Conservation (phyloP, 2,888 invertebrate genomes). For the Nemotelus nigrinus region DNA sequence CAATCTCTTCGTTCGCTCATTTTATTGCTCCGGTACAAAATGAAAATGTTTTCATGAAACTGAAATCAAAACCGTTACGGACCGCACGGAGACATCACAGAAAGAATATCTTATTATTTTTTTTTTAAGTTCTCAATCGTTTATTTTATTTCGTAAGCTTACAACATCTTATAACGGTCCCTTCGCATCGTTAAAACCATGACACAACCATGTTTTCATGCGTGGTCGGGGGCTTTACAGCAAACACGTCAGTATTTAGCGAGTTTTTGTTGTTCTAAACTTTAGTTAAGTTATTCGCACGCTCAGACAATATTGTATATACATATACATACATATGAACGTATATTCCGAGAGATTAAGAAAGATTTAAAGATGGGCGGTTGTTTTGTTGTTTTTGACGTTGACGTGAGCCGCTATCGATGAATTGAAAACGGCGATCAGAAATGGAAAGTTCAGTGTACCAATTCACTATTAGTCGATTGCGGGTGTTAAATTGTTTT, state of each 20-base stretch:
- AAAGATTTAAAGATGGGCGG: not conserved
- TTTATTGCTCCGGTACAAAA: not conserved
- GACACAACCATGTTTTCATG: not conserved
- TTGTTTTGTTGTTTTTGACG: too few species aligned
- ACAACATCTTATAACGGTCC: conserved; percentile 21
- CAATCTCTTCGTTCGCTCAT: not conserved
- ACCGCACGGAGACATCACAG: conserved; percentile 14
- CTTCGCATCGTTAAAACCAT: not conserved
- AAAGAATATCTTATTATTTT: not conserved
- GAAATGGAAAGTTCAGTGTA: conserved; percentile 23
- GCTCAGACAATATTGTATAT: not conserved
- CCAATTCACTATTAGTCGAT: conserved; percentile 3
- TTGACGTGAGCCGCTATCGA: not conserved
- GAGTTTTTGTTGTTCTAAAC: conserved; percentile 17
- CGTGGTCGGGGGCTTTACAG: not conserved
- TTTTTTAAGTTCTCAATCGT: not conserved
- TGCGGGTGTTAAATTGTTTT: conserved; percentile 8
- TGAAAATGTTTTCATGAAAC: conserved; percentile 20
- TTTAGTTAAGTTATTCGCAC: not conserved
- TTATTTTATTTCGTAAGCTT: not conserved
- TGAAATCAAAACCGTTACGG: conserved; percentile 30
- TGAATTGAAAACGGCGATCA: not conserved
- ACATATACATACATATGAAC: too few species aligned
- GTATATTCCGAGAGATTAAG: not conserved
- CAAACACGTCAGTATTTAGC: not conserved